Conservation (phyloP, 1,140 invertebrate genomes). For the Hermatobates lingyangjiaoensis region DNA sequence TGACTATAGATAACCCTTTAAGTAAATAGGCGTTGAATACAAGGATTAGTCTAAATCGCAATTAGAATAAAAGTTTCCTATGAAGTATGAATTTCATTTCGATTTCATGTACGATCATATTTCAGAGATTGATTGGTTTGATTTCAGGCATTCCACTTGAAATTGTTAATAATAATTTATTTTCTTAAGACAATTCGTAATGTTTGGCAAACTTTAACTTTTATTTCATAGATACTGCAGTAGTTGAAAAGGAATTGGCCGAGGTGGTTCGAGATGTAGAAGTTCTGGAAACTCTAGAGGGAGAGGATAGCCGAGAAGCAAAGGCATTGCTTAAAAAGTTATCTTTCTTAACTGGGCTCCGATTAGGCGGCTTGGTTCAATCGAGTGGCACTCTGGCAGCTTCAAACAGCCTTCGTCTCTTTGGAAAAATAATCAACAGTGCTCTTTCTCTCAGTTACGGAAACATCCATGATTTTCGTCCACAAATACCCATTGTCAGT, state of each 20-base stretch:
- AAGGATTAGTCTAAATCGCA: no score
- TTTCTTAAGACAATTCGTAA: no score
- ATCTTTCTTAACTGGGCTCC: constrained; percentile 12
- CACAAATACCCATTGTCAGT: constrained; percentile 1
- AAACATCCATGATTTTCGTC: neutral
- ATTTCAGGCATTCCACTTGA: no score
- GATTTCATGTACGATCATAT: no score
- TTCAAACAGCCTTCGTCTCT: constrained; percentile 13
- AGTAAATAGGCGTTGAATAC: no score
- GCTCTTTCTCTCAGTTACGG: constrained; percentile 15
- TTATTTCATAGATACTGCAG: no score
- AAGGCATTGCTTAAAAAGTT: constrained; percentile 13
- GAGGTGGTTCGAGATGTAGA: neutral
- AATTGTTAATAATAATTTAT: no score
- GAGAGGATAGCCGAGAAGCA: constrained; percentile 5
- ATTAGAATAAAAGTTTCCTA: no score
- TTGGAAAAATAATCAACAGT: constrained; percentile 15
- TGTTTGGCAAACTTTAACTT: no score
- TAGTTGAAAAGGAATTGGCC: neutral
- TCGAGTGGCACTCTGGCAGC: constrained; percentile 13
- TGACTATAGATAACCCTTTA: no score
- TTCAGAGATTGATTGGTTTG: no score
- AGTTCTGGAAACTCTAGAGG: neutral
- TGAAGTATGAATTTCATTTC: no score
- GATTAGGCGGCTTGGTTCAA: neutral